These are phyloP conservation scores for Zele albiditarsus DNA, from an alignment of 2,888 invertebrate genomes.

Conservation along the genomic window DNA sequence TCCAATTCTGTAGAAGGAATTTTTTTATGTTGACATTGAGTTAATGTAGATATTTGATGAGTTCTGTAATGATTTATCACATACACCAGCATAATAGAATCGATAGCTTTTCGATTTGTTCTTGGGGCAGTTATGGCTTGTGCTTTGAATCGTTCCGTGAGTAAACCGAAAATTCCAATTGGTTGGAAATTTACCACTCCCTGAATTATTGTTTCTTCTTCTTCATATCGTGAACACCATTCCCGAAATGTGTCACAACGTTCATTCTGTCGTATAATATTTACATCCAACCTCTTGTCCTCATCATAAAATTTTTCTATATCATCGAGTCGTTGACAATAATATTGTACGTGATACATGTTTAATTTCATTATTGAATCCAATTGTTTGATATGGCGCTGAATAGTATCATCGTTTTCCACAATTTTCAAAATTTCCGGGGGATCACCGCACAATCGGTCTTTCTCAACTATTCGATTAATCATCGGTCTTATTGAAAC, in stretches of 20 bases:
- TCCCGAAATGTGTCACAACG: constrained; percentile 76
- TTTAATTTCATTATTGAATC: constrained; percentile 76
- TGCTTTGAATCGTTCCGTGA: constrained; percentile 82
- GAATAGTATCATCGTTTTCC: constrained; percentile 78
- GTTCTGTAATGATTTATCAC: constrained; percentile 49
- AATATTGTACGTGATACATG: constrained; percentile 78
- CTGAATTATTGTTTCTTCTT: constrained; percentile 81
- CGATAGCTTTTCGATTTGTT: constrained; percentile 79
- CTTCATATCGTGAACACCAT: constrained; percentile 80
- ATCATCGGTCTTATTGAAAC: constrained; percentile 80
- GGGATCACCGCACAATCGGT: constrained; percentile 83
- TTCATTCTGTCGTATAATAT: constrained; percentile 78
- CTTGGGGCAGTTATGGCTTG: constrained; percentile 82
- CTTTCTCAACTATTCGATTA: constrained; percentile 84
- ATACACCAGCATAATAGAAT: constrained; percentile 80
- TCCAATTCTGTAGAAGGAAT: constrained; percentile 75
- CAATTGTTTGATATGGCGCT: constrained; percentile 76
- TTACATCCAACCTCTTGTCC: constrained; percentile 79
- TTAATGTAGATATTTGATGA: background rate
- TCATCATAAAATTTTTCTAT: constrained; percentile 82
- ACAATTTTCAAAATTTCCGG: constrained; percentile 83
- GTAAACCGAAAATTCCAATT: constrained; percentile 83
- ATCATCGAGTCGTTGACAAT: constrained; percentile 78
- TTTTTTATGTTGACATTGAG: background rate
- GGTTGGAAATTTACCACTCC: constrained; percentile 80